Conservation (phyloP, 2,888 invertebrate genomes). For the Holacanthella duospinosa region DNA sequence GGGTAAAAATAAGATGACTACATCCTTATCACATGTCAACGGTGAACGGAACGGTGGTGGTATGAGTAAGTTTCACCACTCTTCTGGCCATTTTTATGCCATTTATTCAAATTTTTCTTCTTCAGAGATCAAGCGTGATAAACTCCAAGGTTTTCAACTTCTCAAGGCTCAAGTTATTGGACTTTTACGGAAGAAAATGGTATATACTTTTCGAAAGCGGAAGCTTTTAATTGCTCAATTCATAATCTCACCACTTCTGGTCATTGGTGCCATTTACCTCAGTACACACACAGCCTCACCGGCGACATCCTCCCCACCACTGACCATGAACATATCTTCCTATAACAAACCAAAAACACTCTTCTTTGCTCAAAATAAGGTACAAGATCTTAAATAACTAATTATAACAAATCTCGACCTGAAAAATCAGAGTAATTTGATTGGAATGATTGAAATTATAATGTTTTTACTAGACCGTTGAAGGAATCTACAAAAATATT, state of each 20-base stretch:
- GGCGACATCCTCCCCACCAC: conserved; percentile 13
- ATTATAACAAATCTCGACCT: neutral
- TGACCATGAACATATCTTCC: conserved; percentile 17
- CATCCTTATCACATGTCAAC: neutral
- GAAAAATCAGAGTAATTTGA: too few relatives aligned
- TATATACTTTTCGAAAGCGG: conserved; percentile 38
- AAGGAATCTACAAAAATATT: conserved; percentile 4
- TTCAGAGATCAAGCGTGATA: conserved; percentile 17
- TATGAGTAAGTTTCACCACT: neutral
- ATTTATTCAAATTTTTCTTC: neutral
- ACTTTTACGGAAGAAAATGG: conserved; percentile 41
- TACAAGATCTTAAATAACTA: neutral
- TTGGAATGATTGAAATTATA: too few relatives aligned
- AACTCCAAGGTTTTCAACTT: conserved; percentile 39
- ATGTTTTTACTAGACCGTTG: neutral
- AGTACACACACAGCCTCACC: conserved; percentile 21
- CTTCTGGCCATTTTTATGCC: neutral
- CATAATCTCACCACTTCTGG: conserved; percentile 24
- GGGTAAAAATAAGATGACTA: neutral
- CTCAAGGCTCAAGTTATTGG: conserved; percentile 40
- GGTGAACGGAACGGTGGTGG: neutral
- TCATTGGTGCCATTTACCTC: conserved; percentile 22
- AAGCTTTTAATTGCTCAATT: conserved; percentile 21
- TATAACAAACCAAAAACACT: conserved; percentile 24
- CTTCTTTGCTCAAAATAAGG: conserved; percentile 4